Evolutionary conservation across 1,140 invertebrate genomes (phyloP).

Genomic region (Drosophila melanica): DNA sequence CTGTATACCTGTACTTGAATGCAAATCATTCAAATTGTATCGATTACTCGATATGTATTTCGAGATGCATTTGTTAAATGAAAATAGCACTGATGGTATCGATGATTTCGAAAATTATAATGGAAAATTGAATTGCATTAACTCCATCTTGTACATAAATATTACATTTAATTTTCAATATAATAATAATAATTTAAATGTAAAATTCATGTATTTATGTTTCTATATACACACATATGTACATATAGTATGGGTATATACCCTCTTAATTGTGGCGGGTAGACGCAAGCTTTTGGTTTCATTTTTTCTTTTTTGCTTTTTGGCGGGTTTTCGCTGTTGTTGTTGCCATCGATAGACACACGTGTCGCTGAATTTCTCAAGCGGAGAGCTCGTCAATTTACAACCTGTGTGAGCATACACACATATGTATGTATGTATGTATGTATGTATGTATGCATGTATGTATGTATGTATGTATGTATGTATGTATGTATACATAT

Average conservation of each 20-base stretch:
- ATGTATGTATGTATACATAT: no score
- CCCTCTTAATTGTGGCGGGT: background rate
- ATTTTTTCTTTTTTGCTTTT: background rate
- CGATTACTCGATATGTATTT: background rate
- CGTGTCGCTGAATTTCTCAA: slow-evolving; percentile 32
- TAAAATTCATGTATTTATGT: background rate
- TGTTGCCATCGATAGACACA: slow-evolving; percentile 19
- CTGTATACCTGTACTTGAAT: background rate
- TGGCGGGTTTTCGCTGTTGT: background rate
- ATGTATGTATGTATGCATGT: no score
- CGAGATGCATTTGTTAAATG: background rate
- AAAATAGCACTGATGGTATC: background rate
- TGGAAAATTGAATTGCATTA: no score
- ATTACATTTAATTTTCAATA: no score
- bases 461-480: no score
- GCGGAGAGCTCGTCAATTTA: slow-evolving; percentile 17
- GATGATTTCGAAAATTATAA: background rate
- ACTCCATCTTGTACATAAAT: no score
- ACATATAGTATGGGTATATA: background rate
- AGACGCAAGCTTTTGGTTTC: background rate
- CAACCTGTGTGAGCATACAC: background rate
- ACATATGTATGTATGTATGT: no score
- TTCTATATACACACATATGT: background rate
- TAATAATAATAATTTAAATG: background rate
- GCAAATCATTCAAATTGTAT: background rate